A percentile compares a stretch with the other conserved stretches of the same genome.
phyloP scores from a whole-genome alignment of 1,140 invertebrate species.

The Oryctes rhinoceros region DNA sequence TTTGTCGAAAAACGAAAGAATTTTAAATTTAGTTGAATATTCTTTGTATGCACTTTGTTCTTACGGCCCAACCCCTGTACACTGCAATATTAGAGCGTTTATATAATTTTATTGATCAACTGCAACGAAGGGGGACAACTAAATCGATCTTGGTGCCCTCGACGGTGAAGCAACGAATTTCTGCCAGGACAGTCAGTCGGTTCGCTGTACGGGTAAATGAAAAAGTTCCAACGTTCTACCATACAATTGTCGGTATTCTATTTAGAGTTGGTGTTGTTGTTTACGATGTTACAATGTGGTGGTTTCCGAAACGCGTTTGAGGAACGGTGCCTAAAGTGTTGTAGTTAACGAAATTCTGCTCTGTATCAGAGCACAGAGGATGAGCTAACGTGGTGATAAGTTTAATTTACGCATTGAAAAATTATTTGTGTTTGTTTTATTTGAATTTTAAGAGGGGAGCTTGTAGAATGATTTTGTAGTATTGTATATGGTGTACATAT shows the following conservation, averaged over 20 bases:
- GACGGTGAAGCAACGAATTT: neutral
- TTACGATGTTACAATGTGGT: neutral
- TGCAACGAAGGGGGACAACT: neutral
- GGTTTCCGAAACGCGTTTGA: neutral
- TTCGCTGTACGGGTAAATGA: neutral
- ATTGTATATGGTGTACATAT: no score
- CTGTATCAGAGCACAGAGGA: neutral
- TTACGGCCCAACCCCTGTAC: neutral
- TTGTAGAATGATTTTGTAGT: no score
- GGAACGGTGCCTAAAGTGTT: neutral
- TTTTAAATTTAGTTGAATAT: neutral
- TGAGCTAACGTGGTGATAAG: no score
- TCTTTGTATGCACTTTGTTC: neutral
- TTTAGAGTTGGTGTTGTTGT: neutral
- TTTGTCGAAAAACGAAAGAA: neutral
- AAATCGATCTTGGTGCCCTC: neutral
- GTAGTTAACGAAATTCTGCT: neutral
- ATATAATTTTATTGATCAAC: slow-evolving; percentile 14
- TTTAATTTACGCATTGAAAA: no score
- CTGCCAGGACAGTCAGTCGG: neutral
- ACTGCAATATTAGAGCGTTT: neutral
- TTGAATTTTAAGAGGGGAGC: no score
- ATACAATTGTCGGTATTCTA: neutral
- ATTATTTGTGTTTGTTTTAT: no score
- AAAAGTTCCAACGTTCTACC: neutral